Evolutionary conservation across 2,797 vertebrate species (phyloP).

Genomic region (Bufotes viridis): DNA sequence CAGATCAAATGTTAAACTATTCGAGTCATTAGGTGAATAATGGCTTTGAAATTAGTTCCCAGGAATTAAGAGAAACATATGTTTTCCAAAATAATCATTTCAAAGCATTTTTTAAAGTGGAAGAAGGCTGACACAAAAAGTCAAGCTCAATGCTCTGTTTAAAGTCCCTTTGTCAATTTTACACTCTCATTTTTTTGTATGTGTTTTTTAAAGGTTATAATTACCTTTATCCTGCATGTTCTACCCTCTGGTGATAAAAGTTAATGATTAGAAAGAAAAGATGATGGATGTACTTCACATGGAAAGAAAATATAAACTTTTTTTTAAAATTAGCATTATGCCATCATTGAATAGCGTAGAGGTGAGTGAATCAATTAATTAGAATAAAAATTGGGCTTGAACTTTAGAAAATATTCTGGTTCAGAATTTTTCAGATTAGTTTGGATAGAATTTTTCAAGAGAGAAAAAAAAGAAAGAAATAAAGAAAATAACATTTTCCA

Average conservation of each 20-base stretch:
- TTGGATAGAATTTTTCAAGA: too few relatives aligned
- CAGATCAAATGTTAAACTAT: conserved; percentile 80
- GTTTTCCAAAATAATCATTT: conserved; percentile 73
- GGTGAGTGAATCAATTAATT: too few relatives aligned
- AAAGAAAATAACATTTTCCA: too few relatives aligned
- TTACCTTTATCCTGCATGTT: not conserved
- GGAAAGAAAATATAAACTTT: not conserved
- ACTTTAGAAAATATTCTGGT: too few relatives aligned
- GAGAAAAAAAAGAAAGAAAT: too few relatives aligned
- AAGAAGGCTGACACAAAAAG: conserved; percentile 26
- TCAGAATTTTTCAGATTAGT: too few relatives aligned
- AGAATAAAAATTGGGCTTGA: too few relatives aligned
- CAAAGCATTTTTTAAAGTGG: conserved; percentile 63
- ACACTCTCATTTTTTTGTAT: not conserved
- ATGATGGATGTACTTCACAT: not conserved
- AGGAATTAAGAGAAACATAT: conserved; percentile 75
- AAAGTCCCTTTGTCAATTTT: conserved; percentile 15
- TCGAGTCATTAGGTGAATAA: conserved; percentile 84
- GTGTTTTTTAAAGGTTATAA: not conserved
- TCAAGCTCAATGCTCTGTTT: conserved; percentile 36
- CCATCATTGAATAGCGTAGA: too few relatives aligned
- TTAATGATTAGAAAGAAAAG: not conserved
- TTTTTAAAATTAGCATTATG: too few relatives aligned
- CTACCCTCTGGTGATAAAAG: not conserved
- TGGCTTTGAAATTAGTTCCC: conserved; percentile 75